A percentile compares a stretch with the other conserved stretches of the same genome.
These are phyloP conservation scores for Florisuga fusca DNA, from an alignment of 2,797 vertebrate genomes.

Conservation along the genomic window DNA sequence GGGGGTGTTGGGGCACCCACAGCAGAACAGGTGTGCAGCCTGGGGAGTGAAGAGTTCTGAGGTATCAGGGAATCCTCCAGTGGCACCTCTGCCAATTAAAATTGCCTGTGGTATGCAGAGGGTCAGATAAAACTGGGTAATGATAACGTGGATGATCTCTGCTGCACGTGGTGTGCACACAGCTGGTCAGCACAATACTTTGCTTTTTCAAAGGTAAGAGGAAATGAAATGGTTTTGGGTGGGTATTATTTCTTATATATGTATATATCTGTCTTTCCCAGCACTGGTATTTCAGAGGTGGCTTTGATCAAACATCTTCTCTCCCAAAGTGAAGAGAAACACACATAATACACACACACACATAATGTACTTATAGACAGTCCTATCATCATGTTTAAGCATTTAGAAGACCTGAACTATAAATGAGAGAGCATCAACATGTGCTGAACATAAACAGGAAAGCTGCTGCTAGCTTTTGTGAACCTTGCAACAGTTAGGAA, in stretches of 20 bases:
- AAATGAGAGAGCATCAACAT: not conserved
- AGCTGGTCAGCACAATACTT: rapidly evolving
- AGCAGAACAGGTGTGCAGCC: not conserved
- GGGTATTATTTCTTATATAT: not conserved
- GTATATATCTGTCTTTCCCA: not conserved
- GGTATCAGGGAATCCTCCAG: not conserved
- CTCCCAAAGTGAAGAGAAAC: not conserved
- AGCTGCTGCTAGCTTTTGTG: not conserved
- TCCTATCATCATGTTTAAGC: not conserved
- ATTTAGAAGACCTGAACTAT: not conserved
- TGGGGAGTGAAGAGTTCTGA: not conserved
- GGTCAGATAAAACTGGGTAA: not conserved
- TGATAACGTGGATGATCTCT: not conserved
- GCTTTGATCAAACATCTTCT: not conserved
- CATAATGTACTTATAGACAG: not conserved
- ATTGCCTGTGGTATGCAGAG: not conserved
- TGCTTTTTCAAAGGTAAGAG: not conserved
- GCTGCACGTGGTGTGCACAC: not conserved
- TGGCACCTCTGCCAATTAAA: not conserved
- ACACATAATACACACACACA: no score
- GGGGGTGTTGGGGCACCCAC: rapidly evolving
- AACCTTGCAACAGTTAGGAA: not conserved
- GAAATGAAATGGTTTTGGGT: not conserved
- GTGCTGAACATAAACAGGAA: not conserved
- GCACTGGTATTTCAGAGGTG: not conserved